These are phyloP conservation scores for Trididemnum miniatum DNA, from an alignment of 23 tunicate species.

Conservation along the genomic window DNA sequence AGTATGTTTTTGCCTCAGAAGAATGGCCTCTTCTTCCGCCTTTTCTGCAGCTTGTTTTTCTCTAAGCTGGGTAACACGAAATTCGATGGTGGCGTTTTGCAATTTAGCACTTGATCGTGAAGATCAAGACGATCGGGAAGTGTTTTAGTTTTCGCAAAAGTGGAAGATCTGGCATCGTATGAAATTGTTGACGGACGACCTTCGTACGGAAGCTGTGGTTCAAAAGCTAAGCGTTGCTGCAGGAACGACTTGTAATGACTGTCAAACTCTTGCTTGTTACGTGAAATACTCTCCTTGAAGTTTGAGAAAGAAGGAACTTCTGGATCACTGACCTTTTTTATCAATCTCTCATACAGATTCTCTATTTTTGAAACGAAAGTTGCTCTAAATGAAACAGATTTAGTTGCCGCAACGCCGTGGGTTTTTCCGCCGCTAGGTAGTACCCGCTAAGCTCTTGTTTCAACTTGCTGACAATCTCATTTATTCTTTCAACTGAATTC, in stretches of 20 bases:
- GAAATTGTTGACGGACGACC: not conserved
- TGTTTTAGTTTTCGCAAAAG: not conserved
- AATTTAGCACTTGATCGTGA: not conserved
- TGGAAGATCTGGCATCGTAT: not conserved
- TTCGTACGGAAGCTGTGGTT: not conserved
- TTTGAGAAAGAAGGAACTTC: not conserved
- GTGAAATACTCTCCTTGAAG: not conserved
- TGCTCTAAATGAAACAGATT: not conserved
- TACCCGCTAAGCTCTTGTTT: not conserved
- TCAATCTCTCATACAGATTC: not conserved
- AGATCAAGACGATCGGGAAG: not conserved
- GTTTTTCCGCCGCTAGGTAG: not conserved
- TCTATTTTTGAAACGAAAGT: not conserved
- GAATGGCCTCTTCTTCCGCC: not conserved
- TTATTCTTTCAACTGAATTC: no score
- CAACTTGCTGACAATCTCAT: no score
- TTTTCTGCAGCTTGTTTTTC: not conserved
- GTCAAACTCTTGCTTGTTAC: not conserved
- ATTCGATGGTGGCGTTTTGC: no score
- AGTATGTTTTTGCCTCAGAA: not conserved
- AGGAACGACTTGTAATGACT: not conserved
- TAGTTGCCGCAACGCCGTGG: not conserved
- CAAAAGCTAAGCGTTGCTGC: no score
- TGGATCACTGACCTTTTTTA: not conserved
- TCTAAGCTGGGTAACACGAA: not conserved